Percentiles rank a stretch among this genome's conserved stretches.
Conservation (phyloP, 2,113 vertebrate species). For the Microtus ochrogaster region DNA sequence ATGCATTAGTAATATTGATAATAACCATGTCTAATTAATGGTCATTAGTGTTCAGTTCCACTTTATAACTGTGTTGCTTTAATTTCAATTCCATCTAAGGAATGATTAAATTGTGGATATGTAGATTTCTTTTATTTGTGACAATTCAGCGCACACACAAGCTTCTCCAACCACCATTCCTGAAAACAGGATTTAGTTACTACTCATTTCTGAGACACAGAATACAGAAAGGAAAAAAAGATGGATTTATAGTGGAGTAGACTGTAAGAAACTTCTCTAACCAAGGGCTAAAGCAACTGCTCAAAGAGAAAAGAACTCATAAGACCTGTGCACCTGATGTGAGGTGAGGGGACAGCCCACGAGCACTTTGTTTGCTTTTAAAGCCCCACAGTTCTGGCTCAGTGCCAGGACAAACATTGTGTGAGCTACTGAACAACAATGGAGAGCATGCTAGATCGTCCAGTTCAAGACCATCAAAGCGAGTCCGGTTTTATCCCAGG, state of each 20-base stretch:
- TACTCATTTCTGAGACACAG: background rate
- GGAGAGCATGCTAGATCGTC: too few relatives aligned
- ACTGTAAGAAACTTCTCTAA: background rate
- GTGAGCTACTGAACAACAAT: accelerated
- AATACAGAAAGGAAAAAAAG: background rate
- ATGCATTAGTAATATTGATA: background rate
- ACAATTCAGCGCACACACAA: background rate
- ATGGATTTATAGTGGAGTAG: background rate
- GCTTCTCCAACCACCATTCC: accelerated
- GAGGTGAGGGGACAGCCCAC: background rate
- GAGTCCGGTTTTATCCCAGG: too few relatives aligned
- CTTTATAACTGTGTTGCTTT: background rate
- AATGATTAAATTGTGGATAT: background rate
- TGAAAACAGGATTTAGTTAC: background rate
- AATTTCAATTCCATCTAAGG: background rate
- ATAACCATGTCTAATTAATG: background rate
- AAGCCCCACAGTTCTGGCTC: background rate
- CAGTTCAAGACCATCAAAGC: background rate
- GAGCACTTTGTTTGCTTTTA: background rate
- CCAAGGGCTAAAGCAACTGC: background rate
- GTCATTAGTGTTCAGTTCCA: background rate
- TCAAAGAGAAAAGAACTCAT: background rate
- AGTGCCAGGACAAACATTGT: background rate
- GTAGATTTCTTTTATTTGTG: background rate
- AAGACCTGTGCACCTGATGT: background rate